These are phyloP conservation scores for Urophycis tenuis DNA, from an alignment of 2,797 vertebrate genomes.

Conservation along the genomic window DNA sequence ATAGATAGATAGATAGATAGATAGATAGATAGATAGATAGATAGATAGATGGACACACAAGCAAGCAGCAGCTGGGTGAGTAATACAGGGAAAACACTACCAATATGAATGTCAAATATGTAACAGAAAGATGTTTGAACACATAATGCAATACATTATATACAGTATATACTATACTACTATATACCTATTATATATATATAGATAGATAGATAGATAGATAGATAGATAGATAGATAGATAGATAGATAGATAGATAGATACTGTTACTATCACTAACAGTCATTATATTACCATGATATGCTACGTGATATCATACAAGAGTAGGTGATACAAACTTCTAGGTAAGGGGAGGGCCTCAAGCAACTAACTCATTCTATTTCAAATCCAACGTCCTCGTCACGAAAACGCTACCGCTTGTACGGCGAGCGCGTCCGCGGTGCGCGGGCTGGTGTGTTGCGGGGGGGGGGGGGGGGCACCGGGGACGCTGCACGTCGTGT, in stretches of 20 bases:
- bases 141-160: no score
- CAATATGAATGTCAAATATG: conserved; percentile 5
- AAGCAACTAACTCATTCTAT: not conserved
- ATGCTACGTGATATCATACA: no score
- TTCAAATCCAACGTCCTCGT: not conserved
- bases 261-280: no score
- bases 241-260: no score
- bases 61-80: conserved; percentile 56
- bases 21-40: no score
- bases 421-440: not conserved
- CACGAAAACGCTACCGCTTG: no score
- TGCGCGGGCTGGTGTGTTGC: not conserved
- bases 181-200: no score
- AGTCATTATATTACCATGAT: no score
- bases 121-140: not conserved
- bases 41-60: conserved; percentile 55
- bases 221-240: conserved; percentile 11
- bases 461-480: conserved; percentile 9
- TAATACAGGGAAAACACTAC: conserved; percentile 14
- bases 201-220: not conserved
- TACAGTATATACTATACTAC: no score
- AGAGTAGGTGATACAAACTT: no score
- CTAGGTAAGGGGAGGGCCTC: no score
- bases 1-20: no score
- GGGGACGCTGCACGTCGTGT: conserved; percentile 56